Conservation (phyloP, 2,797 vertebrate genomes). For the Varecia variegata region DNA sequence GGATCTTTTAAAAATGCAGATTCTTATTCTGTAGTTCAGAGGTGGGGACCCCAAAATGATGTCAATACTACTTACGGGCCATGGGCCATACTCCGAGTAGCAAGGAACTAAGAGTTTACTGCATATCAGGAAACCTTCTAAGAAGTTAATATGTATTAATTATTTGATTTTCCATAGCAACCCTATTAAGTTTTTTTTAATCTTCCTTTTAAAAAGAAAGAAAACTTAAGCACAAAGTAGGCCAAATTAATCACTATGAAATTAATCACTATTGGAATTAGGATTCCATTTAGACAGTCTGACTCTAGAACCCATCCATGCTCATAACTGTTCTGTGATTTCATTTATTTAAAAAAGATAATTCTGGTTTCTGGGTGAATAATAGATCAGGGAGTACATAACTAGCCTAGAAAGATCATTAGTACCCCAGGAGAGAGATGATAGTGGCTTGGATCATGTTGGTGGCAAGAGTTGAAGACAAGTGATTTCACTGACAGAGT, state of each 20-base stretch:
- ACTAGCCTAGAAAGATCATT: not conserved
- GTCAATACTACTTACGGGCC: not conserved
- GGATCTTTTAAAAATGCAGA: not conserved
- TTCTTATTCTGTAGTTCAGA: not conserved
- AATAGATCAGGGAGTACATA: not conserved
- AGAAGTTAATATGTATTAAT: not conserved
- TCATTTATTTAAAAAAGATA: not conserved
- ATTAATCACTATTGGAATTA: not conserved
- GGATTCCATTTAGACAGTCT: not conserved
- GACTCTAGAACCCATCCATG: not conserved
- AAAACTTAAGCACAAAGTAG: not conserved
- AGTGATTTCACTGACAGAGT: not conserved
- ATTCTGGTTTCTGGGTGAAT: not conserved
- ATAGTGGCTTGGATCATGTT: not conserved
- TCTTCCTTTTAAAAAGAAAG: not conserved
- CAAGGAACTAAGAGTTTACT: constrained; percentile 18
- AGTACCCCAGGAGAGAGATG: not conserved
- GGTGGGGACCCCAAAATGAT: not conserved
- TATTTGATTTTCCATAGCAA: not conserved
- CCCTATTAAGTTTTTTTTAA: constrained; percentile 8
- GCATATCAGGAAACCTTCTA: not conserved
- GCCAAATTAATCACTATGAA: not conserved
- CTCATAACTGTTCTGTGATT: not conserved
- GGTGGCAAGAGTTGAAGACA: not conserved
- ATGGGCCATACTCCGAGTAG: not conserved